These are phyloP conservation scores for Hylyphantes graminicola DNA, from an alignment of 1,140 invertebrate genomes.

Conservation along the genomic window DNA sequence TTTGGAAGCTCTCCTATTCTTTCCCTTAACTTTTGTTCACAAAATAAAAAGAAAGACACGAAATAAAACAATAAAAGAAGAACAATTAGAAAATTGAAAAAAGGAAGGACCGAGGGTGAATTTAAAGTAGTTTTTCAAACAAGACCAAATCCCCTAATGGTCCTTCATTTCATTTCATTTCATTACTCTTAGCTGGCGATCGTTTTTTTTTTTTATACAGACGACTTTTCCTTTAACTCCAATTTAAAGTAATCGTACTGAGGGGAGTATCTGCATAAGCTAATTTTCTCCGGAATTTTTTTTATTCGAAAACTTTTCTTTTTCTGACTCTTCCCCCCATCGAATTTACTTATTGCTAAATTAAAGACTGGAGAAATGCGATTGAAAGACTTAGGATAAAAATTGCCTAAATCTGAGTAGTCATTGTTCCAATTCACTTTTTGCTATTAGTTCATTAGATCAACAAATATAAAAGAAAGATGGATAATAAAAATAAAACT, in stretches of 20 bases:
- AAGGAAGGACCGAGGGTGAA: slow-evolving; percentile 32
- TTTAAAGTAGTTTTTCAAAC: slow-evolving; percentile 56
- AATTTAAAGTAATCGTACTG: slow-evolving; percentile 38
- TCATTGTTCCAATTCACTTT: too few relatives aligned
- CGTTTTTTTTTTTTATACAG: slow-evolving; percentile 3
- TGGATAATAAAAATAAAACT: too few relatives aligned
- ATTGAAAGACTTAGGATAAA: too few relatives aligned
- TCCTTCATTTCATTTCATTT: slow-evolving; percentile 30
- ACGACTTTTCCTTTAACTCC: slow-evolving; percentile 2
- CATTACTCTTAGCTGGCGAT: not conserved
- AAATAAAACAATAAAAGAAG: slow-evolving; percentile 39
- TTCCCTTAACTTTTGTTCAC: slow-evolving; percentile 11
- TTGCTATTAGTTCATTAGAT: too few relatives aligned
- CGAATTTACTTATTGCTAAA: too few relatives aligned
- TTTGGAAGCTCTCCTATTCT: slow-evolving; percentile 41
- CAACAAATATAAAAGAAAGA: too few relatives aligned
- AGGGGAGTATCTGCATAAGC: slow-evolving; percentile 44
- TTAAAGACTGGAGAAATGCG: too few relatives aligned
- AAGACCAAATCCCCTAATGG: slow-evolving; percentile 48
- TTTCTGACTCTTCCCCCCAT: not conserved
- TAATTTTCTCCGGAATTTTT: slow-evolving; percentile 36
- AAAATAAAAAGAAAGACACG: slow-evolving; percentile 7
- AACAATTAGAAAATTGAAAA: slow-evolving; percentile 54
- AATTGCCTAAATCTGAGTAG: too few relatives aligned
- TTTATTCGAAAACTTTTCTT: not conserved